phyloP scores from a whole-genome alignment of 2,888 invertebrate species.

The Cerastoderma edule region DNA sequence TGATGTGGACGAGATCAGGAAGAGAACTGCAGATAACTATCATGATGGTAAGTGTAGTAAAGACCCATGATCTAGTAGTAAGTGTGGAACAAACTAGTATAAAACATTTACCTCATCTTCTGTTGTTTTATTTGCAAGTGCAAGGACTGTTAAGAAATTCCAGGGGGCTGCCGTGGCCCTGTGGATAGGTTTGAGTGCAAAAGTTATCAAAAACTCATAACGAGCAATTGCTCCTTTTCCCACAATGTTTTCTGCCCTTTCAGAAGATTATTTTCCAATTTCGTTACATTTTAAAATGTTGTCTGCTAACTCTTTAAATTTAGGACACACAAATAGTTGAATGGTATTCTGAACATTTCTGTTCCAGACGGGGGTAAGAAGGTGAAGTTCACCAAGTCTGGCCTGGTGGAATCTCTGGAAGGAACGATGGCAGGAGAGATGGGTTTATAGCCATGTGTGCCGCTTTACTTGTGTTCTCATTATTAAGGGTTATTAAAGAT shows the following conservation, averaged over 20 bases:
- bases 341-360: not conserved
- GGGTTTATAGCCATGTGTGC: conserved; percentile 23
- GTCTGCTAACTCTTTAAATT: not conserved
- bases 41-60: conserved; percentile 71
- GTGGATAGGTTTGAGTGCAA: not conserved
- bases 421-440: conserved; percentile 23
- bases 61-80: not conserved
- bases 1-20: conserved; percentile 91
- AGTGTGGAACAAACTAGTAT: not conserved
- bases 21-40: conserved; percentile 89
- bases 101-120: not conserved
- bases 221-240: too few relatives aligned
- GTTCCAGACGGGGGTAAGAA: conserved; percentile 66
- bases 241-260: too few relatives aligned
- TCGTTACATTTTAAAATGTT: not conserved
- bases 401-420: conserved; percentile 65
- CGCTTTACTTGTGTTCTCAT: too few relatives aligned
- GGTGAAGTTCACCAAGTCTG: conserved; percentile 69
- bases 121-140: not conserved
- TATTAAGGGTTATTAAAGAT: too few relatives aligned
- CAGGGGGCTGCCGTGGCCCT: too few relatives aligned
- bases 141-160: not conserved
- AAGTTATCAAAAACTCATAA: not conserved
- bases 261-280: not conserved
- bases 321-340: not conserved